Conservation (phyloP, 2,888 invertebrate genomes). For the Pecten maximus region DNA sequence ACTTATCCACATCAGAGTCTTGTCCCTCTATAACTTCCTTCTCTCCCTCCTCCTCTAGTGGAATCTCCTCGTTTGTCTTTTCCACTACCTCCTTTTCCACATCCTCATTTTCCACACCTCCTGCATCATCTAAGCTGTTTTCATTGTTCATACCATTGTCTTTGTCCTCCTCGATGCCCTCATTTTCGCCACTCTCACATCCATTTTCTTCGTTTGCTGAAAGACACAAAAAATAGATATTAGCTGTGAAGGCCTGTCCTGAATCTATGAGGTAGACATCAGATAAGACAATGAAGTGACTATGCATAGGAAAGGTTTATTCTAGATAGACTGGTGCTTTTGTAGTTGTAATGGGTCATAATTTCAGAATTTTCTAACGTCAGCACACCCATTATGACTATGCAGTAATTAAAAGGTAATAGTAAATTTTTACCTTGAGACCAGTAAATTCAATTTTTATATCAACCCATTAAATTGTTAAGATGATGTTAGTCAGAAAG, state of each 20-base stretch:
- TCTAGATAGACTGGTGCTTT: not conserved
- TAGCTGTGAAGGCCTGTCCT: not conserved
- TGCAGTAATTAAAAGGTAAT: no score
- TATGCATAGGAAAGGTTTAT: no score
- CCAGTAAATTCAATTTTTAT: no score
- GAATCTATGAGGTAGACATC: not conserved
- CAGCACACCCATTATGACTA: no score
- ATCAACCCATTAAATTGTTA: not conserved
- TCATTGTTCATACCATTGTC: conserved; percentile 20
- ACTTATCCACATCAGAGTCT: not conserved
- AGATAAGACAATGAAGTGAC: not conserved
- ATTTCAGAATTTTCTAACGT: no score
- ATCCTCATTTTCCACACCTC: not conserved
- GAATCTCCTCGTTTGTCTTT: not conserved
- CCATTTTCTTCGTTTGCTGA: conserved; percentile 30
- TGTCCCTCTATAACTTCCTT: not conserved
- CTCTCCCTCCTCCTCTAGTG: not conserved
- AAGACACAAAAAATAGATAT: not conserved
- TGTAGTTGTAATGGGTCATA: no score
- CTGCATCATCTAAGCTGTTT: not conserved
- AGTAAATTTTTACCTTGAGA: no score
- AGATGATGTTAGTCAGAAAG: not conserved
- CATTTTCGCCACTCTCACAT: conserved; percentile 10
- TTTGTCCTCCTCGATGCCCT: not conserved
- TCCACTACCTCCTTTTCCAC: not conserved